These are phyloP conservation scores for Syritta pipiens DNA, from an alignment of 2,888 invertebrate species.

Conservation along the genomic window DNA sequence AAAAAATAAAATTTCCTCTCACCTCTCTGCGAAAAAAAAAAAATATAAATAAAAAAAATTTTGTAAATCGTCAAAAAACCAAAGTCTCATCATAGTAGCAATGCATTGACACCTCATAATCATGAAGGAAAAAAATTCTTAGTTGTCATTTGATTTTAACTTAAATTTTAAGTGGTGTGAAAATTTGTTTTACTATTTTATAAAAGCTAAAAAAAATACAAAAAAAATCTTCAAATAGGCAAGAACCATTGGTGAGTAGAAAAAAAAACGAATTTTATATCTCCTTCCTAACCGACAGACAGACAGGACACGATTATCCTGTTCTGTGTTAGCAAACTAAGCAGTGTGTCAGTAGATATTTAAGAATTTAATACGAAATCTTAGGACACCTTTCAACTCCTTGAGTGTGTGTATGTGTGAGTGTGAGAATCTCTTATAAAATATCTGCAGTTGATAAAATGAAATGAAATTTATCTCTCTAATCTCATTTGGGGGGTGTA, in stretches of 20 bases:
- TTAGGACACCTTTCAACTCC: conserved; percentile 28
- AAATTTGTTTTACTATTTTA: conserved; percentile 36
- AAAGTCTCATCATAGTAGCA: conserved; percentile 20
- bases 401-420: background rate
- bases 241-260: conserved; percentile 33
- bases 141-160: conserved; percentile 36
- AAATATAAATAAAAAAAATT: no score
- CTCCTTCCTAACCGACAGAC: background rate
- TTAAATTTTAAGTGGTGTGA: conserved; percentile 48
- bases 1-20: no score
- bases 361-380: background rate
- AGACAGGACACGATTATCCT: no score
- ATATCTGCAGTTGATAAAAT: conserved; percentile 54
- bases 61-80: background rate
- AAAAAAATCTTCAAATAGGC: background rate
- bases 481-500: conserved; percentile 22
- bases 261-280: background rate
- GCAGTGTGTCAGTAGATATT: background rate
- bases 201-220: conserved; percentile 9
- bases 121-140: conserved; percentile 12
- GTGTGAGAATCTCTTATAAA: conserved; percentile 10
- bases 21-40: no score
- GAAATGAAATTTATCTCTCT: conserved; percentile 31
- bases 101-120: background rate
- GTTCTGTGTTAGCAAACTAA: no score